A percentile compares a stretch with the other conserved stretches of the same genome.
Conservation (phyloP, 1,140 invertebrate genomes). For the Brachionus paranguensis region DNA sequence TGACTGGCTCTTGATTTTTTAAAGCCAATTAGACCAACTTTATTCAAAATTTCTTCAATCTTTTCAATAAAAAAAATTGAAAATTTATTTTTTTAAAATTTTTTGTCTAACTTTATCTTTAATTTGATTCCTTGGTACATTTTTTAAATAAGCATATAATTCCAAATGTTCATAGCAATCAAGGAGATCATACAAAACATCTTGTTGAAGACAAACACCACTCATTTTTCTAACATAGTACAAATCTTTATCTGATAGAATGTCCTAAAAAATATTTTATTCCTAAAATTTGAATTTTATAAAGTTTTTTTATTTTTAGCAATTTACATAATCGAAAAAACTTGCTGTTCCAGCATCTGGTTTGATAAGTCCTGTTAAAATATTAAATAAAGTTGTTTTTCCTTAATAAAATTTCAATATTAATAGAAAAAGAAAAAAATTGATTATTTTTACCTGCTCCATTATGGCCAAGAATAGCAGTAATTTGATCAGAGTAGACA, state of each 20-base stretch:
- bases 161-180: slow-evolving; percentile 72
- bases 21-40: neutral
- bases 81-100: neutral
- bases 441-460: slow-evolving; percentile 53
- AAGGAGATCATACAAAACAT: slow-evolving; percentile 58
- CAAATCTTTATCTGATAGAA: slow-evolving; percentile 66
- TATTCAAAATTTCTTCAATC: neutral
- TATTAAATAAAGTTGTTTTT: slow-evolving; percentile 58
- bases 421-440: neutral
- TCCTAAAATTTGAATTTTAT: too few relatives aligned
- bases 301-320: too few relatives aligned
- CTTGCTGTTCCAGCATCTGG: neutral
- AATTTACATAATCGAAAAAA: neutral
- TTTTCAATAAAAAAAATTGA: neutral
- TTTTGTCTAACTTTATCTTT: neutral
- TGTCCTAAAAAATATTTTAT: slow-evolving; percentile 49
- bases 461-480: slow-evolving; percentile 74
- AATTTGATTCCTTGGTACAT: slow-evolving; percentile 34
- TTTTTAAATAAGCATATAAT: slow-evolving; percentile 39
- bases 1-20: slow-evolving; percentile 41
- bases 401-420: slow-evolving; percentile 57
- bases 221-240: slow-evolving; percentile 60
- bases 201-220: slow-evolving; percentile 63
- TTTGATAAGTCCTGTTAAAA: slow-evolving; percentile 63
- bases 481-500: slow-evolving; percentile 68